phyloP scores from a whole-genome alignment of 2,113 vertebrate genomes.

The Anolis sagrei region DNA sequence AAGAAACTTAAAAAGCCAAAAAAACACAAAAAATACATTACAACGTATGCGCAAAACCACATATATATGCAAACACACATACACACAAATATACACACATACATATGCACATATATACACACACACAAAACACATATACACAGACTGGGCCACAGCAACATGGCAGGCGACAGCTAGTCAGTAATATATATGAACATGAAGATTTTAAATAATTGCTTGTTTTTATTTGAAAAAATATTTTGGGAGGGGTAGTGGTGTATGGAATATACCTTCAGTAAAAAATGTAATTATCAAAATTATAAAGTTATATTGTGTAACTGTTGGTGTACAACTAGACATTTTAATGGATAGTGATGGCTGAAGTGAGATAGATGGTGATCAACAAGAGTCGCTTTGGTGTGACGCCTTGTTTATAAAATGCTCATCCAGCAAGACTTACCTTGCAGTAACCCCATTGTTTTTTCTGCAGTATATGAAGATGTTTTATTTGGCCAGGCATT shows the following conservation, averaged over 20 bases:
- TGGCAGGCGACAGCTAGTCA: too few species aligned
- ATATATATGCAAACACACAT: too few species aligned
- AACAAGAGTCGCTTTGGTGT: not conserved
- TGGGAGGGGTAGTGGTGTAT: not conserved
- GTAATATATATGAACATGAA: conserved; percentile 19
- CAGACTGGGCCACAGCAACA: too few species aligned
- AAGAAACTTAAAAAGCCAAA: too few species aligned
- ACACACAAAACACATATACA: too few species aligned
- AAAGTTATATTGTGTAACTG: not conserved
- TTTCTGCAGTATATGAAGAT: not conserved
- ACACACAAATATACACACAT: too few species aligned
- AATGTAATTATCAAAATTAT: too few species aligned
- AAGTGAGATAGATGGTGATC: not conserved
- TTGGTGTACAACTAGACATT: too few species aligned
- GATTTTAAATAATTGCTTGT: not conserved
- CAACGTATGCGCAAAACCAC: too few species aligned
- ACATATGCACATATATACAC: too few species aligned
- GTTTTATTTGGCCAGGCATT: not conserved
- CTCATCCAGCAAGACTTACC: not conserved
- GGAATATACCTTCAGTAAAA: not conserved
- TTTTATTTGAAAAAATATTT: not conserved
- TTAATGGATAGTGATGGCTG: not conserved
- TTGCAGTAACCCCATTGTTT: not conserved
- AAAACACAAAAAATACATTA: too few species aligned
- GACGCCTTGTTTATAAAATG: not conserved